These are phyloP conservation scores for Pterocles orientalis DNA, from an alignment of 2,113 vertebrate genomes.

Conservation along the genomic window DNA sequence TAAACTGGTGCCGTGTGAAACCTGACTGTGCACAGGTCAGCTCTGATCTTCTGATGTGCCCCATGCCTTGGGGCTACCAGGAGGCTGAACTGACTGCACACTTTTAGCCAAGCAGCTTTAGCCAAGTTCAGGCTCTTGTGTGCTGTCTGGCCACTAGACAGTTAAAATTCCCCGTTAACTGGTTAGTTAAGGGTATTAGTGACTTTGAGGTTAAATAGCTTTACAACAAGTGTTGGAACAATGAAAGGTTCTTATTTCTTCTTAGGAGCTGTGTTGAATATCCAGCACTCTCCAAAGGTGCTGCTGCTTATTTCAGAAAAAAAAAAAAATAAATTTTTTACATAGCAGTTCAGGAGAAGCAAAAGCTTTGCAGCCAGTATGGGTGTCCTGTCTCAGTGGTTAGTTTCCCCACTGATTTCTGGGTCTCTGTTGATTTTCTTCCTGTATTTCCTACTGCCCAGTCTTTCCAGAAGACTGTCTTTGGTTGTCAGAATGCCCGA, in stretches of 20 bases:
- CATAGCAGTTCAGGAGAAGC: not conserved
- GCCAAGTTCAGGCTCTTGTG: not conserved
- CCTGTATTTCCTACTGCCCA: not conserved
- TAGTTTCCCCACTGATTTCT: not conserved
- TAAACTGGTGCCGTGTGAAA: not conserved
- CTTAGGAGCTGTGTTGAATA: not conserved
- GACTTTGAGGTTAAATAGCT: not conserved
- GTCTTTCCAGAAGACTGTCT: not conserved
- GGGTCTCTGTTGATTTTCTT: not conserved
- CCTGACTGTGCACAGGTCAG: fast-evolving
- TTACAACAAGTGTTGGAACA: not conserved
- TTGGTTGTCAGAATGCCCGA: not conserved
- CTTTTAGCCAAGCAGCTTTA: not conserved
- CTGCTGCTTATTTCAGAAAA: not conserved
- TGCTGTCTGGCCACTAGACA: not conserved
- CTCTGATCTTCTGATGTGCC: not conserved
- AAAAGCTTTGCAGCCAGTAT: not conserved
- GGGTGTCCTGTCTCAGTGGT: not conserved
- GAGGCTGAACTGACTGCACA: not conserved
- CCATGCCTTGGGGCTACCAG: not conserved
- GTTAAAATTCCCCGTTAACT: not conserved
- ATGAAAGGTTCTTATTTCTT: not conserved
- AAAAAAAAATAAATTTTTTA: not conserved
- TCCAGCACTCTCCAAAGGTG: not conserved
- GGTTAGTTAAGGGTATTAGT: not conserved